These are phyloP conservation scores for Stenichneumon culpator DNA, from an alignment of 2,888 invertebrate genomes.

Conservation along the genomic window DNA sequence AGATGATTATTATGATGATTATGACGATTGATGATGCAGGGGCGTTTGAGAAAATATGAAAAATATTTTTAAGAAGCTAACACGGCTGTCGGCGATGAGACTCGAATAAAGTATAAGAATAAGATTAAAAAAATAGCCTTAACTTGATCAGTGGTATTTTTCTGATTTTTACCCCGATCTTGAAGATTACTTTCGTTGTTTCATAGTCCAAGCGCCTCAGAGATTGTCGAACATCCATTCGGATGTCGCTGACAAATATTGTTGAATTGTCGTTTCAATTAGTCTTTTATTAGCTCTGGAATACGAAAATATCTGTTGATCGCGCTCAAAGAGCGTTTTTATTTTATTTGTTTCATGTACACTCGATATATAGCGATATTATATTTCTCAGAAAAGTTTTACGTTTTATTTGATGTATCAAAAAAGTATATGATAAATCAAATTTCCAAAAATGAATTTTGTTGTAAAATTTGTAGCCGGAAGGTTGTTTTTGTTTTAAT, in stretches of 20 bases:
- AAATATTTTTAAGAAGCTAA: constrained; percentile 59
- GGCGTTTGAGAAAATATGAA: constrained; percentile 37
- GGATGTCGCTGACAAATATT: neutral
- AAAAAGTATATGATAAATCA: constrained; percentile 5
- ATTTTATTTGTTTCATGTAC: neutral
- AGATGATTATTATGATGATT: neutral
- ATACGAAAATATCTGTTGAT: constrained; percentile 3
- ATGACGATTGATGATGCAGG: constrained; percentile 26
- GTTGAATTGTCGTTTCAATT: neutral
- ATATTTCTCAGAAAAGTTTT: neutral
- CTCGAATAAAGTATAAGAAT: constrained; percentile 63
- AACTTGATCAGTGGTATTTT: neutral
- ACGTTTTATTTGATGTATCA: constrained; percentile 3
- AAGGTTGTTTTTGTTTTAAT: neutral
- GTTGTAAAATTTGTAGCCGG: neutral
- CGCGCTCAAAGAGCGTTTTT: neutral
- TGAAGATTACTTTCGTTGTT: neutral
- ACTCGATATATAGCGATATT: neutral
- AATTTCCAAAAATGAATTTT: constrained; percentile 2
- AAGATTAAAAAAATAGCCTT: constrained; percentile 22
- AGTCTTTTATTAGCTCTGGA: constrained; percentile 8
- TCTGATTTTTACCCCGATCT: neutral
- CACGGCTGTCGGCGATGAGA: constrained; percentile 54
- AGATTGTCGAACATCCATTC: neutral
- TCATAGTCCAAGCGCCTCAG: neutral